Evolutionary conservation across 2,113 vertebrate genomes (phyloP), one percentile per base, ranked within the genome.

Genomic region (Lanius collurio): DNA sequence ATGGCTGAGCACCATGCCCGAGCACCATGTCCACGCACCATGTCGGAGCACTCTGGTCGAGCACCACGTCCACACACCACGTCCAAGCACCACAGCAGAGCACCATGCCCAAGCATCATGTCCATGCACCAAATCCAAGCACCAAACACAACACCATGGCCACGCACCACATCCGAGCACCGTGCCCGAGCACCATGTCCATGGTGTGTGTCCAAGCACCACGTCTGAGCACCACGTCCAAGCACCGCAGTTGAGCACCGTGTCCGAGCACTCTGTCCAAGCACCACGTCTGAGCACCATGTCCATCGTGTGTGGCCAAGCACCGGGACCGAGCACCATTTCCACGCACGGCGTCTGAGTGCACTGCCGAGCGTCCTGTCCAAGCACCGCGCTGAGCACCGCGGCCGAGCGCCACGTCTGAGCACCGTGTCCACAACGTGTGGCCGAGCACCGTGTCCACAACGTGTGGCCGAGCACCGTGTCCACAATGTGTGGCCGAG

Each of bases 221-320:
- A 11, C 4, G 33, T 11, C 15, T 16, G 15, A 44, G 42, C 53
- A 41, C n/a, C 28, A 1, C 6, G 49, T 4, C 16, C 21, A 47
- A 6, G 17, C 41, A 30, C 22, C 15, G 4, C 1, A 42, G 2
- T 14, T 3, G 5, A 24, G 31, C 76, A 49, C 56, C n/a, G 2
- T 0, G 33, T 0, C 13, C 14, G 2, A 18, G 28, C 44, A 46
- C 22, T 10, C 2, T 2, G 22, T 0, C 8, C 5, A 19, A 13
- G 27, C 55, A 11, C 57, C 10, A 2, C 11, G 73, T 12, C 23
- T 21, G 4, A 23, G 59, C 60, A 18, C n/a, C 30, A 13, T 3
- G 20, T 44, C 44, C 63, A 13, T 56, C 8, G 3, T 16, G 63
- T 7, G 42, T 20, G 42, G 4, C 44, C 18, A 20, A 4, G 23